Evolutionary conservation across 2,797 vertebrate species (phyloP).

Genomic region (Lithobates pipiens): DNA sequence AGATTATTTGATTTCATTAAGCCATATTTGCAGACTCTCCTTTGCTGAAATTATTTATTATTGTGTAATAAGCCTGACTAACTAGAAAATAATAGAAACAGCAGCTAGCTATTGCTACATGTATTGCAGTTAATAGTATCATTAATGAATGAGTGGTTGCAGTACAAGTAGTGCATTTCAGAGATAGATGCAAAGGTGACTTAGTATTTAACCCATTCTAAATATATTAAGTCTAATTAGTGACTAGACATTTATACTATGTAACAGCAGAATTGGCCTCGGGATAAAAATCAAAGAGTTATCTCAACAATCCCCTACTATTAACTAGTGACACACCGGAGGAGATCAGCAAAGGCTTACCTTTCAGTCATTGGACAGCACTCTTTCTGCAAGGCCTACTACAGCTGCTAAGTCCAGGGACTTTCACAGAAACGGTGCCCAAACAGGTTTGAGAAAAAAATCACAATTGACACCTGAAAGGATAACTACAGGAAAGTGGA

Average conservation of each 20-base stretch:
- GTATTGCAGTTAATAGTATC: background rate
- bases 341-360: slow-evolving; percentile 79
- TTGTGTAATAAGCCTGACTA: background rate
- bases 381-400: slow-evolving; percentile 78
- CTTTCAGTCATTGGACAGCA: slow-evolving; percentile 78
- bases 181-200: background rate
- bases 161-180: background rate
- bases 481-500: slow-evolving; percentile 75
- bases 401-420: slow-evolving; percentile 77
- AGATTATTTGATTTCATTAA: background rate
- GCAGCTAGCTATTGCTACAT: background rate
- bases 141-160: background rate
- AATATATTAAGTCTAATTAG: background rate
- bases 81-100: background rate
- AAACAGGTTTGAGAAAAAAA: slow-evolving; percentile 70
- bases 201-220: background rate
- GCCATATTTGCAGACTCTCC: background rate
- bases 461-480: slow-evolving; percentile 77
- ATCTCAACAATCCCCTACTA: slow-evolving; percentile 73
- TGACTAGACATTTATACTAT: background rate
- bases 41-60: background rate
- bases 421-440: slow-evolving; percentile 74
- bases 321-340: slow-evolving; percentile 70
- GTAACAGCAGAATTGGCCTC: slow-evolving; percentile 69
- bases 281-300: slow-evolving; percentile 62